Evolutionary conservation across 2,888 invertebrate genomes (phyloP), one percentile per base, ranked within the genome.

Genomic region (Emmelina monodactyla): DNA sequence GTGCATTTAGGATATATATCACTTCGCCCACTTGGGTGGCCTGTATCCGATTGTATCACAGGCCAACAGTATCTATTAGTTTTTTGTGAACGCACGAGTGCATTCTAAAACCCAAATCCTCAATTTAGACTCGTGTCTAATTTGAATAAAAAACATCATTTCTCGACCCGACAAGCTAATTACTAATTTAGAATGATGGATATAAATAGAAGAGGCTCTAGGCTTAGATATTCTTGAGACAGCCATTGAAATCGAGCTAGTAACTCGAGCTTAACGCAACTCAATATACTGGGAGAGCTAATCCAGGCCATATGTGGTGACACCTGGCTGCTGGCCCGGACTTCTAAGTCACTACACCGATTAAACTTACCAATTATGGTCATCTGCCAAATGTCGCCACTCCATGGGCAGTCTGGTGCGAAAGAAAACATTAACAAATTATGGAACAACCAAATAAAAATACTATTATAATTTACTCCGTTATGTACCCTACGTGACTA

Each of bases 321-420:
- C 55, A 58, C 47, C 51, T 55, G 62, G 43, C 44, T 30, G 33
- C 25, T 32, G 45, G 45, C 49, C 65, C 71, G 76, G 76, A 64
- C 71, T 79, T 78, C 73, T 78, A 71, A 75, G 43, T 58, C 78
- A 72, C 55, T 79, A 66, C 71, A 71, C 76, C 62, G 66, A 69
- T 69, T 63, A 71, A 64, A 58, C 62, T 63, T 68, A 58, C 49
- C 58, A 58, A 63, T 62, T 52, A 57, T 44, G 50, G 55, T 44
- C 66, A 65, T 62, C 55, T 52, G 55, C 76, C 75, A 73, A 72
- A 73, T 75, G 76, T 50, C 59, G 62, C 52, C 40, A 35, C 14
- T 14, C 19, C 2, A 13, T 16, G 9, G 22, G 16, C 13, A 11
- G 19, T 10, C 22, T 11, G 16, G 15, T 11, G 19, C n/a, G n/a